A percentile compares a stretch with the other conserved stretches of the same genome.
These are phyloP conservation scores for Pogonocichla stellata DNA, from an alignment of 2,113 vertebrate genomes.

Conservation along the genomic window DNA sequence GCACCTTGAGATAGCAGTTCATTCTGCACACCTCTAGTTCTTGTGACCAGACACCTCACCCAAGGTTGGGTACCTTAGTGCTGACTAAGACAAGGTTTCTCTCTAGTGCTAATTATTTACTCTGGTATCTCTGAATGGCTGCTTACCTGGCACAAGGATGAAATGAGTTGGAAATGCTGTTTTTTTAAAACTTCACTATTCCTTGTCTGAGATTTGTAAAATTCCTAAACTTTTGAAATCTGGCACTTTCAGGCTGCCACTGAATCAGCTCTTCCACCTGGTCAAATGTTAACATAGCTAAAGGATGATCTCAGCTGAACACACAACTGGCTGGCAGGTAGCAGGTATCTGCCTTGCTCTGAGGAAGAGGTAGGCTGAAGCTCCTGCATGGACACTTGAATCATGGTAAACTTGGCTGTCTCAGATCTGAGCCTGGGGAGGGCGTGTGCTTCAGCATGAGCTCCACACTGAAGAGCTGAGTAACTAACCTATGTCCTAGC, in stretches of 20 bases:
- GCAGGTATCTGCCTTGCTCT: not conserved
- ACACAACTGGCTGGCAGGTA: not conserved
- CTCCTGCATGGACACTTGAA: not conserved
- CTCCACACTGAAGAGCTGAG: not conserved
- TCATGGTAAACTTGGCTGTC: not conserved
- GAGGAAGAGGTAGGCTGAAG: not conserved
- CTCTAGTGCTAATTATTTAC: not conserved
- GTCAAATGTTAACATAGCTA: accelerated
- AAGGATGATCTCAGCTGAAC: not conserved
- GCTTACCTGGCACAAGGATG: not conserved
- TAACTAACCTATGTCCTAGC: not conserved
- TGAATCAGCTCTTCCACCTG: not conserved
- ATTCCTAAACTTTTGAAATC: not conserved
- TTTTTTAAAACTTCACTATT: not conserved
- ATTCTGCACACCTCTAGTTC: not conserved
- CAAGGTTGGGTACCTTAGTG: not conserved
- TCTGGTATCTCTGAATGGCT: not conserved
- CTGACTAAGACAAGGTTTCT: not conserved
- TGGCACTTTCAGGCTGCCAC: not conserved
- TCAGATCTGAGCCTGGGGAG: not conserved
- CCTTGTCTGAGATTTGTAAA: not conserved
- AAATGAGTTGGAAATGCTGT: not conserved
- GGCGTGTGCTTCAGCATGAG: not conserved
- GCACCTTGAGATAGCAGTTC: not conserved
- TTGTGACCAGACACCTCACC: not conserved